Evolutionary conservation across 2,113 vertebrate genomes (phyloP).

Genomic region (Aptenodytes forsteri): DNA sequence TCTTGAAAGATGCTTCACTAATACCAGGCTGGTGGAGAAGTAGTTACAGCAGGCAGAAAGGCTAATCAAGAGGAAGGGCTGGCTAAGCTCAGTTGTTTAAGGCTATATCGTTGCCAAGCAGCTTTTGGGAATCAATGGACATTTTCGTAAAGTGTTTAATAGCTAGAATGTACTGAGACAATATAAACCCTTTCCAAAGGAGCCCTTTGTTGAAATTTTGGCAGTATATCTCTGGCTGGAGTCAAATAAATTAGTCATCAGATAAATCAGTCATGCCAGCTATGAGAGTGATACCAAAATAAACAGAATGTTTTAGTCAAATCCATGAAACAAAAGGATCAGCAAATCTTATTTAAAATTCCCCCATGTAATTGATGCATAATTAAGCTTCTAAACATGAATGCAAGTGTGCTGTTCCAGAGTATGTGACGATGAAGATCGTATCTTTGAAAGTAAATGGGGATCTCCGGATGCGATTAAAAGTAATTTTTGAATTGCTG

Average conservation of each 20-base stretch:
- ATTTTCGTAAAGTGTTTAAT: slow-evolving; percentile 1
- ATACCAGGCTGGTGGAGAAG: not conserved
- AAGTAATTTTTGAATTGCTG: slow-evolving; percentile 28
- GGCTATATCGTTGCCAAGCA: not conserved
- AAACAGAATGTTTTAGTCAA: slow-evolving; percentile 39
- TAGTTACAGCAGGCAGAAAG: not conserved
- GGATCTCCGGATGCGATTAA: slow-evolving; percentile 50
- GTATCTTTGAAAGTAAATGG: slow-evolving; percentile 41
- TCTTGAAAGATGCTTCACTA: not conserved
- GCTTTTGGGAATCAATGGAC: not conserved
- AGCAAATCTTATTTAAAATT: slow-evolving; percentile 48
- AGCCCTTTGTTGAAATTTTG: slow-evolving; percentile 41
- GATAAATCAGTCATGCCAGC: slow-evolving; percentile 51
- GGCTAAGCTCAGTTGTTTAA: not conserved
- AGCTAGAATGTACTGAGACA: not conserved
- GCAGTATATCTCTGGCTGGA: slow-evolving; percentile 5
- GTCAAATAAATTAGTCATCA: slow-evolving; percentile 48
- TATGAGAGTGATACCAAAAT: slow-evolving; percentile 41
- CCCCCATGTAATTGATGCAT: slow-evolving; percentile 18
- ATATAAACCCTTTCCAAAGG: slow-evolving; percentile 14
- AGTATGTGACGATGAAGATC: not conserved
- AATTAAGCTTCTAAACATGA: slow-evolving; percentile 44
- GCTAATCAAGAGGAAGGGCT: not conserved
- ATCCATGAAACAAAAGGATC: slow-evolving; percentile 42
- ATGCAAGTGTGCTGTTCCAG: slow-evolving; percentile 8